Percentiles rank a stretch among this genome's conserved stretches.
These are phyloP conservation scores for Cetonia aurata DNA, from an alignment of 2,888 invertebrate genomes.

Conservation along the genomic window DNA sequence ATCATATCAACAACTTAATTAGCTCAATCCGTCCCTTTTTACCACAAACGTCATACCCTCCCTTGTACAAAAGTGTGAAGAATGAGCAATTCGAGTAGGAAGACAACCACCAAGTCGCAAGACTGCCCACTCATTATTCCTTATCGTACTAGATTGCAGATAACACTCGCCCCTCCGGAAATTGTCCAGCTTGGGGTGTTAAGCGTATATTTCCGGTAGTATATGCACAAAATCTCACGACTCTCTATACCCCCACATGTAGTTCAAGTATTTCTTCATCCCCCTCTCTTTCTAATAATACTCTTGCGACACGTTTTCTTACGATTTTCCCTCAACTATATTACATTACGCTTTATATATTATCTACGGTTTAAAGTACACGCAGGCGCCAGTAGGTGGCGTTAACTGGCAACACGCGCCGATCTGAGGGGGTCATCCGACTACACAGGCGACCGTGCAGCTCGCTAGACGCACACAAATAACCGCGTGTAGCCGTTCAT, in stretches of 20 bases:
- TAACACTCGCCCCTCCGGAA: slow-evolving; percentile 53
- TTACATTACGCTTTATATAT: background rate
- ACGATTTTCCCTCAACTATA: too few relatives aligned
- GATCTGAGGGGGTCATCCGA: slow-evolving; percentile 29
- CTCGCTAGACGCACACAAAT: slow-evolving; percentile 16
- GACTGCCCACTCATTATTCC: slow-evolving; percentile 29
- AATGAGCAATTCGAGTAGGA: background rate
- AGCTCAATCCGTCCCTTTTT: too few relatives aligned
- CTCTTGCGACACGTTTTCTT: too few relatives aligned
- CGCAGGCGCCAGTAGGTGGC: slow-evolving; percentile 22
- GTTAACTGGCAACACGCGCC: slow-evolving; percentile 28
- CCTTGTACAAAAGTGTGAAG: background rate
- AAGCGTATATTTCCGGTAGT: slow-evolving; percentile 60
- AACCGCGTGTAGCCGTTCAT: slow-evolving; percentile 12
- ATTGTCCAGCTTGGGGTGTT: slow-evolving; percentile 57
- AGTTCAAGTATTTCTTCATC: slow-evolving; percentile 41
- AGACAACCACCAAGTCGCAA: background rate
- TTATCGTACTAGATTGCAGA: slow-evolving; percentile 56
- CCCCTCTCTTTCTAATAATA: background rate
- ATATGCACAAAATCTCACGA: slow-evolving; percentile 41
- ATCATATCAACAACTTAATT: too few relatives aligned
- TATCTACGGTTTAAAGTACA: background rate
- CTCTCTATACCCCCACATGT: slow-evolving; percentile 13
- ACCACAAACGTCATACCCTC: too few relatives aligned
- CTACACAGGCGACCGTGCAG: slow-evolving; percentile 14